Conservation (phyloP, 2,888 invertebrate genomes). For the Acleris holmiana region DNA sequence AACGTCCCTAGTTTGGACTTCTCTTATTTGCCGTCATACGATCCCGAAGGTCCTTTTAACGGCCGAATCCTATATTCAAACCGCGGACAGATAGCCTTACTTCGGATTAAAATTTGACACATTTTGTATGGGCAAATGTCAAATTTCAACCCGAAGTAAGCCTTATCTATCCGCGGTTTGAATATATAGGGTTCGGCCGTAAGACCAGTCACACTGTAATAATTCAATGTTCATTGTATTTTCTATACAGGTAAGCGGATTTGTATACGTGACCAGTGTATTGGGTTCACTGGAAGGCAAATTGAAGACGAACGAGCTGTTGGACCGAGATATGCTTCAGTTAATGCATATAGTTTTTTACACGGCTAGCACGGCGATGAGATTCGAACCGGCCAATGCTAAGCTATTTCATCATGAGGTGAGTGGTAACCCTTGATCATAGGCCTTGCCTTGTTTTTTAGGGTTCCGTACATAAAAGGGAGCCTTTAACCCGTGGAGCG, state of each 20-base stretch:
- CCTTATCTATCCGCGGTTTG: no score
- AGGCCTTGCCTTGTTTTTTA: neutral
- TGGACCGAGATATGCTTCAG: slow-evolving; percentile 87
- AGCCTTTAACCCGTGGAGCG: no score
- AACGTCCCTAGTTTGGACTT: no score
- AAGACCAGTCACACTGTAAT: neutral
- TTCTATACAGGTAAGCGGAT: slow-evolving; percentile 91
- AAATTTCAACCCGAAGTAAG: no score
- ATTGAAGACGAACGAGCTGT: slow-evolving; percentile 77
- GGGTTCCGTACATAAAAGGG: no score
- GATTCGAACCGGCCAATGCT: slow-evolving; percentile 99
- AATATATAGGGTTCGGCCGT: no score
- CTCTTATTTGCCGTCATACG: no score
- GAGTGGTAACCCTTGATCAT: slow-evolving; percentile 39
- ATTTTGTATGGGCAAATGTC: no score
- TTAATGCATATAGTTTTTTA: slow-evolving; percentile 95
- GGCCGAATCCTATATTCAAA: no score
- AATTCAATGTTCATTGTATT: neutral
- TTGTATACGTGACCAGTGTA: slow-evolving; percentile 98
- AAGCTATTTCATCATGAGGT: slow-evolving; percentile 98
- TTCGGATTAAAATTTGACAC: no score
- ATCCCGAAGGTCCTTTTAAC: slow-evolving; percentile 1
- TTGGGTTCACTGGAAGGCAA: slow-evolving; percentile 95
- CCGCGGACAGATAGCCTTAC: no score
- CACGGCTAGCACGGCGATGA: slow-evolving; percentile 98